Conservation (phyloP, 2,797 vertebrate genomes). For the Danionella dracula region DNA sequence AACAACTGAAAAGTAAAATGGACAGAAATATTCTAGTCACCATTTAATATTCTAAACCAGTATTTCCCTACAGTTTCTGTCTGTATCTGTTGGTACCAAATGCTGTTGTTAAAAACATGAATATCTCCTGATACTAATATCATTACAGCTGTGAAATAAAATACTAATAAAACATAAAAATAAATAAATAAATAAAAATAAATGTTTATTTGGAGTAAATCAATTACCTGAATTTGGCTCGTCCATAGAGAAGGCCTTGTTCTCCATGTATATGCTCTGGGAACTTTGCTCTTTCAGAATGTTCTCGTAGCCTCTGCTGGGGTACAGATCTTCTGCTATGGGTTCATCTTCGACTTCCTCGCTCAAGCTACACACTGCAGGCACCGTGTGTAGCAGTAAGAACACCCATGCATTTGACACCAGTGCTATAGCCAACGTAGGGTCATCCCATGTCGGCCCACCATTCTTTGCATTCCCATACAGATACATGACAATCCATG, state of each 20-base stretch:
- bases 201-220: not conserved
- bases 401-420: constrained; percentile 84
- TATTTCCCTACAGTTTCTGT: too few species aligned
- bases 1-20: too few species aligned
- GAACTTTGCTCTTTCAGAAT: constrained; percentile 86
- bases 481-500: constrained; percentile 87
- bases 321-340: constrained; percentile 70
- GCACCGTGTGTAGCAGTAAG: constrained; percentile 77
- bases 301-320: constrained; percentile 82
- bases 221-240: constrained; percentile 79
- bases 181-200: not conserved
- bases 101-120: too few species aligned
- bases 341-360: constrained; percentile 56
- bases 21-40: too few species aligned
- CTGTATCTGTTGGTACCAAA: too few species aligned
- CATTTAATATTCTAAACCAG: too few species aligned
- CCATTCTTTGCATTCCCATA: constrained; percentile 69
- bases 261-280: constrained; percentile 89
- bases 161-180: not conserved
- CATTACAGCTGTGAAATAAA: not conserved
- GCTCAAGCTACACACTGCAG: constrained; percentile 75
- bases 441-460: constrained; percentile 77
- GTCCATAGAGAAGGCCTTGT: constrained; percentile 94
- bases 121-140: not conserved
- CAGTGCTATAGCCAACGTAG: constrained; percentile 85